A percentile compares a stretch with the other conserved stretches of the same genome.
Conservation (phyloP, 2,797 vertebrate species). For the Scarus forsteni region DNA sequence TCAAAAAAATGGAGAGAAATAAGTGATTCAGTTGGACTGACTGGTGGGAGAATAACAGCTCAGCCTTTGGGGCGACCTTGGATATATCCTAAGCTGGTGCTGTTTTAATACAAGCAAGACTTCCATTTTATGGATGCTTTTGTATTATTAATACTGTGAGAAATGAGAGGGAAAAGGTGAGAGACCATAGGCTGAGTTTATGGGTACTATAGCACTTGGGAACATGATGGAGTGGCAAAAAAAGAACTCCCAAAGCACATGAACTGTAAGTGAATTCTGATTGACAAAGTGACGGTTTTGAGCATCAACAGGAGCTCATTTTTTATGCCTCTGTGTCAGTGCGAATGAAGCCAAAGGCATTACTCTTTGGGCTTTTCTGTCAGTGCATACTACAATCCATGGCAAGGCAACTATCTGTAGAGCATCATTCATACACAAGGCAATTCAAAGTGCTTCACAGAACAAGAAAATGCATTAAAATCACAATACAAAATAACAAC, state of each 20-base stretch:
- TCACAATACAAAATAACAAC: no score
- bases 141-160: conserved; percentile 85
- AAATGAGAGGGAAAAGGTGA: conserved; percentile 74
- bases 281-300: conserved; percentile 23
- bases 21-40: conserved; percentile 50
- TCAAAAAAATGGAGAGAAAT: conserved; percentile 43
- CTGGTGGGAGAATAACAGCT: conserved; percentile 69
- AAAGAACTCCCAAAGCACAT: conserved; percentile 66
- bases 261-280: conserved; percentile 53
- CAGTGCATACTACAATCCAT: no score
- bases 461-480: no score
- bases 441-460: no score
- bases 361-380: no score
- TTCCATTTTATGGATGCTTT: conserved; percentile 74
- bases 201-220: conserved; percentile 61
- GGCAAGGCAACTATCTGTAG: no score
- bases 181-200: conserved; percentile 63
- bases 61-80: conserved; percentile 81
- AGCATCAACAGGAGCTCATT: no score
- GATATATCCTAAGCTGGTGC: conserved; percentile 61
- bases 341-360: no score
- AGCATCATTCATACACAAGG: no score
- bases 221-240: conserved; percentile 34
- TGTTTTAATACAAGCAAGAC: conserved; percentile 77
- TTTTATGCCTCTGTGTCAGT: no score